These are phyloP conservation scores for Dreissena rostriformis DNA, from an alignment of 1,140 invertebrate species.

Conservation along the genomic window DNA sequence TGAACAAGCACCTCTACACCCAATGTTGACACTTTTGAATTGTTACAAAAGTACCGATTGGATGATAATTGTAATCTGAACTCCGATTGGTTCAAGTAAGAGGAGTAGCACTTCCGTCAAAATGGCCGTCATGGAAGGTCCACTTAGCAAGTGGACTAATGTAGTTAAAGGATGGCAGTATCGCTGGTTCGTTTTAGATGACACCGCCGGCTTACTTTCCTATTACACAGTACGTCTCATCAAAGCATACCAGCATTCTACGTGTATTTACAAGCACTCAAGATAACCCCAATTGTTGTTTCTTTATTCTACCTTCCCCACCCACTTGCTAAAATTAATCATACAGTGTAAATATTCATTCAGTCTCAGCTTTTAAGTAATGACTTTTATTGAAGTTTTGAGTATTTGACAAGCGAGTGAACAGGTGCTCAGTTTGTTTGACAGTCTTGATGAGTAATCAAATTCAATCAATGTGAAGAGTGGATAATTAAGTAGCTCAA, in stretches of 20 bases:
- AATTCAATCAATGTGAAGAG: no score
- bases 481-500: no score
- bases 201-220: conserved; percentile 95
- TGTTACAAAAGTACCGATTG: conserved; percentile 53
- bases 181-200: conserved; percentile 99
- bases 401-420: no score
- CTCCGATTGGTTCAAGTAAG: conserved; percentile 53
- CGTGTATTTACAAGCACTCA: no score
- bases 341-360: no score
- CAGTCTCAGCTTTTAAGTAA: no score
- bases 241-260: background rate
- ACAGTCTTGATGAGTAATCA: no score
- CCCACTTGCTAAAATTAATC: background rate
- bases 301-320: background rate
- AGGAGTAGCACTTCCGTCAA: conserved; percentile 64
- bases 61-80: conserved; percentile 14
- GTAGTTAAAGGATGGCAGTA: conserved; percentile 99
- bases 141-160: conserved; percentile 99
- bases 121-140: conserved; percentile 91
- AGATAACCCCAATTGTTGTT: no score
- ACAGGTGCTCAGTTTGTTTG: no score
- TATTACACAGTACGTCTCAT: conserved; percentile 94
- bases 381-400: no score
- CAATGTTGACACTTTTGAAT: conserved; percentile 58
- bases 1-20: conserved; percentile 44